phyloP scores from a whole-genome alignment of 2,888 invertebrate genomes.

The Alloscopus bannaensis region DNA sequence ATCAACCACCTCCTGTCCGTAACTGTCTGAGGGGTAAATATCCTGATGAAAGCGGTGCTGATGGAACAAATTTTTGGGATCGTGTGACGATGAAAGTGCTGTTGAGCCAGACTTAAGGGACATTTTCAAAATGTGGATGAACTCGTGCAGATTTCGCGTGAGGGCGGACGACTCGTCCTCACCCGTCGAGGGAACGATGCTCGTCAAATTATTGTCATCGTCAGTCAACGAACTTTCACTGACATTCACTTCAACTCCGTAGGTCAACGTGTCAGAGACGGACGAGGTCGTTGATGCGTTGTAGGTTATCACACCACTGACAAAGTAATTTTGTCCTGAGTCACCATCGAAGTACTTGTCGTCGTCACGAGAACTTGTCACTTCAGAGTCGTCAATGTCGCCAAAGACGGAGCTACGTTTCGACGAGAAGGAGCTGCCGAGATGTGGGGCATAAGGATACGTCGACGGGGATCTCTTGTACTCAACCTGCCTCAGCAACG shows the following conservation, averaged over 20 bases:
- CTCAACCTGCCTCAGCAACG: constrained; percentile 28
- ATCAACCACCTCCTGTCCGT: not conserved
- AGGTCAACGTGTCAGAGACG: constrained; percentile 39
- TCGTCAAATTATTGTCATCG: not conserved
- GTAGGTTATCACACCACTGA: not conserved
- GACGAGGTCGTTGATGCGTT: too few species aligned
- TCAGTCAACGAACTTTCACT: too few species aligned
- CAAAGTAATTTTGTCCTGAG: not conserved
- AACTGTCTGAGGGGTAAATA: not conserved
- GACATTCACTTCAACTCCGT: constrained; percentile 46
- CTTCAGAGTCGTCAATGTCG: too few species aligned
- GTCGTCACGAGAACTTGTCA: too few species aligned
- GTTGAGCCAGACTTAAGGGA: constrained; percentile 54
- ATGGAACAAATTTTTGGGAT: constrained; percentile 3
- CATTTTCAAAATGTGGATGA: constrained; percentile 71
- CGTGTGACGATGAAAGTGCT: not conserved
- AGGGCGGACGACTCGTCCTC: constrained; percentile 48
- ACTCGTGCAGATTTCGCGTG: constrained; percentile 66
- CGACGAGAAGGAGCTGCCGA: not conserved
- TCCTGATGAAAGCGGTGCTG: not conserved
- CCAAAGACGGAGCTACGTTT: too few species aligned
- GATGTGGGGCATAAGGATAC: constrained; percentile 49
- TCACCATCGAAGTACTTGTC: too few species aligned
- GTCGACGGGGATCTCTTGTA: constrained; percentile 45
- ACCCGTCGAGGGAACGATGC: not conserved